phyloP scores from a whole-genome alignment of 2,888 invertebrate genomes.

The Xylota sylvarum region DNA sequence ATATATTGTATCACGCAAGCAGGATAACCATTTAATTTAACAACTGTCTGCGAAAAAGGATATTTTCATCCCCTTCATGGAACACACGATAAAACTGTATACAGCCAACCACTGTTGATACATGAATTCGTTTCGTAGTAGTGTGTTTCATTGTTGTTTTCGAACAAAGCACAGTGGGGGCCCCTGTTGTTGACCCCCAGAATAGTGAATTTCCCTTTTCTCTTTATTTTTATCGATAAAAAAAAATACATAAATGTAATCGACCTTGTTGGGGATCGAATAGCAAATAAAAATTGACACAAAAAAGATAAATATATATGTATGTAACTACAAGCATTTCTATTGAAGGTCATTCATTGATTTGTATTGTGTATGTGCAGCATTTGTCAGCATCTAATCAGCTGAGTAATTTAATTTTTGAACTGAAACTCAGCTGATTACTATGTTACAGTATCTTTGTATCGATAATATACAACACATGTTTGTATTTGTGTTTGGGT shows the following conservation, averaged over 20 bases:
- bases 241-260: slow-evolving; percentile 19
- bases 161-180: slow-evolving; percentile 57
- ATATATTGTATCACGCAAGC: slow-evolving; percentile 40
- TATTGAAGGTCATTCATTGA: slow-evolving; percentile 49
- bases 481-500: neutral
- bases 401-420: slow-evolving; percentile 20
- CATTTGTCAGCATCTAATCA: slow-evolving; percentile 16
- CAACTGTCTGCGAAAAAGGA: slow-evolving; percentile 52
- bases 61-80: slow-evolving; percentile 49
- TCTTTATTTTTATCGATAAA: slow-evolving; percentile 1
- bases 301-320: neutral
- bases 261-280: slow-evolving; percentile 59
- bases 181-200: slow-evolving; percentile 28
- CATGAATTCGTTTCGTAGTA: slow-evolving; percentile 29
- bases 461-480: slow-evolving; percentile 5
- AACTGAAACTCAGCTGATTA: slow-evolving; percentile 12
- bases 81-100: slow-evolving; percentile 9
- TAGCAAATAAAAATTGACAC: slow-evolving; percentile 16
- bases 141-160: slow-evolving; percentile 42
- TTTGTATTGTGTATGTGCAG: slow-evolving; percentile 2
- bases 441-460: neutral
- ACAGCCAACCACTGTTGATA: slow-evolving; percentile 10
- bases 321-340: slow-evolving; percentile 24
- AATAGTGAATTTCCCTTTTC: slow-evolving; percentile 16
- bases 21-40: slow-evolving; percentile 56